These are phyloP conservation scores for Pediacus dermestoides DNA, from an alignment of 2,888 invertebrate species.

Conservation along the genomic window DNA sequence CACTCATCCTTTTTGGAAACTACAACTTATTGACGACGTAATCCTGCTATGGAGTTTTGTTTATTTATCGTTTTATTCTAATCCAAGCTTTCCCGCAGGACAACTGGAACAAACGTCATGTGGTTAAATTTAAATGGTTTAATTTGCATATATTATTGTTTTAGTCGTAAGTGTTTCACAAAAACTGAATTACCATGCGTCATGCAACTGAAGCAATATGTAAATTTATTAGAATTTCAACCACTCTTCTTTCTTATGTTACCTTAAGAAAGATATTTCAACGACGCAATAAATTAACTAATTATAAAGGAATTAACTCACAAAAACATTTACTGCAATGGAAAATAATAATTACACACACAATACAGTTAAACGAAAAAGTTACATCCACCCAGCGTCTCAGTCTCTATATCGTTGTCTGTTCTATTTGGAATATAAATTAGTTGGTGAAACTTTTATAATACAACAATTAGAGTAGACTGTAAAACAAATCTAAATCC, in stretches of 20 bases:
- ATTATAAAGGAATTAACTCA: too few relatives aligned
- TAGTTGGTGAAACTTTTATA: too few relatives aligned
- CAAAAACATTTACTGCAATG: too few relatives aligned
- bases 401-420: too few relatives aligned
- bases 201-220: constrained; percentile 6
- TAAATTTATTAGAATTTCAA: background rate
- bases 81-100: constrained; percentile 11
- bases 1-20: constrained; percentile 17
- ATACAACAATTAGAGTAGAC: too few relatives aligned
- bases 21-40: constrained; percentile 10
- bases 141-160: constrained; percentile 18
- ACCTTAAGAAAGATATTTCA: too few relatives aligned
- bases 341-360: too few relatives aligned
- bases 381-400: too few relatives aligned
- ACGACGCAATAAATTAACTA: too few relatives aligned
- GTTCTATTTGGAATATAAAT: too few relatives aligned
- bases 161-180: constrained; percentile 11
- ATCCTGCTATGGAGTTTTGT: constrained; percentile 10
- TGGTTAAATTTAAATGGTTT: constrained; percentile 14
- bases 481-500: background rate
- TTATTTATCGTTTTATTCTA: constrained; percentile 15
- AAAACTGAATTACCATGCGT: constrained; percentile 12
- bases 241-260: too few relatives aligned
- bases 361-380: too few relatives aligned
- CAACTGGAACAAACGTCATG: constrained; percentile 9